phyloP scores from a whole-genome alignment of 2,888 invertebrate genomes.

The Clusia tigrina region DNA sequence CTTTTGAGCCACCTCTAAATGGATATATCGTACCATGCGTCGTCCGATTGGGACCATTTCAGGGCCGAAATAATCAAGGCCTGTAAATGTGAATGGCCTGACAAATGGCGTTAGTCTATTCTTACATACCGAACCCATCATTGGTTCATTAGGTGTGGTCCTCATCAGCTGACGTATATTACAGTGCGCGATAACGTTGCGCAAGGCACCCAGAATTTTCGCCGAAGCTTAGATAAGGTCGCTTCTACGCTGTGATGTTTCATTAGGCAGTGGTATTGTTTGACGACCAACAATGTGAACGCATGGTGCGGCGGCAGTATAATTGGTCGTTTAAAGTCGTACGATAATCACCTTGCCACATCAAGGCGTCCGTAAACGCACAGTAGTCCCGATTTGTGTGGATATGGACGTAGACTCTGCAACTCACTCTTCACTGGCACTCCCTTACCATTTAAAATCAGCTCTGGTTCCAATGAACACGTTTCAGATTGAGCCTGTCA shows the following conservation, averaged over 20 bases:
- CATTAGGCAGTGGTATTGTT: background rate
- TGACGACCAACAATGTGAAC: slow-evolving; percentile 3
- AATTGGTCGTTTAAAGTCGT: slow-evolving; percentile 20
- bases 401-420: slow-evolving; percentile 11
- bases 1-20: slow-evolving; percentile 27
- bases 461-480: too few relatives aligned
- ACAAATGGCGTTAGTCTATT: slow-evolving; percentile 23
- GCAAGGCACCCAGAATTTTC: too few relatives aligned
- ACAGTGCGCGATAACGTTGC: slow-evolving; percentile 11
- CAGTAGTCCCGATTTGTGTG: slow-evolving; percentile 21
- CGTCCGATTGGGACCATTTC: slow-evolving; percentile 16
- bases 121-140: slow-evolving; percentile 29
- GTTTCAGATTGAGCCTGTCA: too few relatives aligned
- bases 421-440: background rate
- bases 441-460: background rate
- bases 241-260: slow-evolving; percentile 12
- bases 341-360: slow-evolving; percentile 18
- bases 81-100: slow-evolving; percentile 34
- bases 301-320: slow-evolving; percentile 21
- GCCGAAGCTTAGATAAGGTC: slow-evolving; percentile 9
- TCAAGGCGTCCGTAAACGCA: slow-evolving; percentile 18
- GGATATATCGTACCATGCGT: slow-evolving; percentile 26
- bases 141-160: slow-evolving; percentile 21
- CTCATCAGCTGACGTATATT: too few relatives aligned
- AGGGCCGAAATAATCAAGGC: slow-evolving; percentile 37